Percentiles rank a stretch among this genome's conserved stretches.
phyloP scores from a whole-genome alignment of 1,140 invertebrate species.

The Tachypleus tridentatus region DNA sequence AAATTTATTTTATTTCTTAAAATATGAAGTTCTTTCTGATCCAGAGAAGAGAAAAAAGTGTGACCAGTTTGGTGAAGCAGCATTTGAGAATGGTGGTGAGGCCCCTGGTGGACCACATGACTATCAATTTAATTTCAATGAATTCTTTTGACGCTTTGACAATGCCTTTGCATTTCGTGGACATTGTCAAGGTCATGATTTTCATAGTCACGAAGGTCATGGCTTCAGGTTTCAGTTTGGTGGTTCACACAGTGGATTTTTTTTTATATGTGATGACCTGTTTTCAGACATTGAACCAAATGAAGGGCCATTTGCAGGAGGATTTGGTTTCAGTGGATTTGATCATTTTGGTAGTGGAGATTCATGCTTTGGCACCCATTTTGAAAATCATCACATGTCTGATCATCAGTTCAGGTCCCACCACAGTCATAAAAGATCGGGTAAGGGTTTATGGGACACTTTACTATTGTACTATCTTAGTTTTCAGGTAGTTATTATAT shows the following conservation, averaged over 20 bases:
- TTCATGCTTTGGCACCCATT: conserved; percentile 23
- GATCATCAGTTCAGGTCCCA: background rate
- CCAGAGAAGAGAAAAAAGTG: conserved; percentile 32
- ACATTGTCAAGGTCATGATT: conserved; percentile 6
- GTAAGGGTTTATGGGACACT: background rate
- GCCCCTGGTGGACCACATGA: conserved; percentile 10
- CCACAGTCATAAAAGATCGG: conserved; percentile 2
- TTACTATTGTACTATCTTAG: background rate
- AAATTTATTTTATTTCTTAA: conserved; percentile 21
- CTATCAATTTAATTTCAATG: conserved; percentile 28
- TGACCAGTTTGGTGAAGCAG: conserved; percentile 28
- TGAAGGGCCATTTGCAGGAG: conserved; percentile 5
- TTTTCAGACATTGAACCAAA: conserved; percentile 23
- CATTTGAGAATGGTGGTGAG: conserved; percentile 15
- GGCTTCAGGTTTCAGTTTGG: conserved; percentile 10
- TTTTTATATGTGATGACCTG: conserved; percentile 26
- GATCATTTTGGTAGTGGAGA: conserved; percentile 23
- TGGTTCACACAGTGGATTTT: conserved; percentile 8
- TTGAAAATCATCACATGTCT: conserved; percentile 1
- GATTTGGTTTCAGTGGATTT: conserved; percentile 9
- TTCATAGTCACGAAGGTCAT: conserved; percentile 12
- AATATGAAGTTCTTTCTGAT: conserved; percentile 35
- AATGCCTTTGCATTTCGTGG: conserved; percentile 17
- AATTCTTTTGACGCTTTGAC: conserved; percentile 31
- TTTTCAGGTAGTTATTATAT: conserved; percentile 5